These are phyloP conservation scores for Ellobium chinense DNA, from an alignment of 2,888 invertebrate genomes.

Conservation along the genomic window DNA sequence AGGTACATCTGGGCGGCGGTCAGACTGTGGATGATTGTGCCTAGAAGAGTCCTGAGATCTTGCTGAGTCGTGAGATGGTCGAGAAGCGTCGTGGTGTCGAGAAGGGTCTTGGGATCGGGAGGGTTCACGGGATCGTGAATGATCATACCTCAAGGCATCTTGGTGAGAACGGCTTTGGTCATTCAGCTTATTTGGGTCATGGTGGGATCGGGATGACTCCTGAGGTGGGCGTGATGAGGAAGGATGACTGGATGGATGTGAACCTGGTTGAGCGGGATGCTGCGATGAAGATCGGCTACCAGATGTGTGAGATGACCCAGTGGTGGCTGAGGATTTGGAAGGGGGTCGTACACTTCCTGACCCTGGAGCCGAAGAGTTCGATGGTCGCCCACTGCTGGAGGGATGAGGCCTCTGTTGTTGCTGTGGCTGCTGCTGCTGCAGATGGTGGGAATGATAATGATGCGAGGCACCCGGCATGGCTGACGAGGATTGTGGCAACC, in stretches of 20 bases:
- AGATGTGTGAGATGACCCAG: not conserved
- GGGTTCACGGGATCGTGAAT: not conserved
- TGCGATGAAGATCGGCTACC: not conserved
- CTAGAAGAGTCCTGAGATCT: constrained; percentile 1
- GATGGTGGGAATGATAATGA: constrained; percentile 2
- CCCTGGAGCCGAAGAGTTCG: not conserved
- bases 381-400: constrained; percentile 11
- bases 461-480: not conserved
- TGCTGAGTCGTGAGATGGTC: not conserved
- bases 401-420: constrained; percentile 29
- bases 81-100: not conserved
- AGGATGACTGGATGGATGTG: constrained; percentile 10
- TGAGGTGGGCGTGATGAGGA: not conserved
- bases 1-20: not conserved
- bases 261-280: not conserved
- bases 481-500: constrained; percentile 27
- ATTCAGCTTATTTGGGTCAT: not conserved
- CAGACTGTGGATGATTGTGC: constrained; percentile 6
- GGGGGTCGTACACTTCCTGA: not conserved
- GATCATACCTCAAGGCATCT: not conserved
- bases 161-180: constrained; percentile 1
- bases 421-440: too few species aligned
- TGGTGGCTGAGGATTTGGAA: not conserved
- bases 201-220: not conserved
- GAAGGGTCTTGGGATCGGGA: not conserved